Conservation (phyloP, 2,113 vertebrate genomes). For the Tonatia bakeri region DNA sequence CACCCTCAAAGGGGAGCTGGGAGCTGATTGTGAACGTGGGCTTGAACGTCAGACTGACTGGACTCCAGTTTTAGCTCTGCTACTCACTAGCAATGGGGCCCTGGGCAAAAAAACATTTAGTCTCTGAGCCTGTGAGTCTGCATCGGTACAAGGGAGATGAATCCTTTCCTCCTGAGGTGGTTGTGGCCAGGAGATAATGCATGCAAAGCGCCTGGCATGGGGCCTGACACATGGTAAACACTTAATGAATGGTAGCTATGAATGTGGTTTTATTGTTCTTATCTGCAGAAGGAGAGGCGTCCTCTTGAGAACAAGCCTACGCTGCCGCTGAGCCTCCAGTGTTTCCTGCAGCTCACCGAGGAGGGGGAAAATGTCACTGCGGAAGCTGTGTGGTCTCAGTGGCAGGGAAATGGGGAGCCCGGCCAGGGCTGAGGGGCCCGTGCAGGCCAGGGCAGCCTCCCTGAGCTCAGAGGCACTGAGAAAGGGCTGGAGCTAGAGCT, state of each 20-base stretch:
- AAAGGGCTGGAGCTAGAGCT: not conserved
- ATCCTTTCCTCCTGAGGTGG: not conserved
- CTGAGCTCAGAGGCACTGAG: not conserved
- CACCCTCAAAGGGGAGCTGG: not conserved
- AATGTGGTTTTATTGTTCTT: not conserved
- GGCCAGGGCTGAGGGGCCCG: not conserved
- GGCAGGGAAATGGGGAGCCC: not conserved
- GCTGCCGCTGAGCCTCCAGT: not conserved
- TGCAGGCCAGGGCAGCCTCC: not conserved
- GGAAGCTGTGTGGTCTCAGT: not conserved
- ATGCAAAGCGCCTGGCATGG: not conserved
- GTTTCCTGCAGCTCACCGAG: not conserved
- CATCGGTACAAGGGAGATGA: not conserved
- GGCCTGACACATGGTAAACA: not conserved
- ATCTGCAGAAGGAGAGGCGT: not conserved
- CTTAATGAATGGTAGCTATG: not conserved
- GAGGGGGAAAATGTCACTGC: not conserved
- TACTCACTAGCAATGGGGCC: not conserved
- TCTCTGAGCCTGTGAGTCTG: not conserved
- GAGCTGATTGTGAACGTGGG: not conserved
- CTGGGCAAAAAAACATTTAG: not conserved
- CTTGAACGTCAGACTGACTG: not conserved
- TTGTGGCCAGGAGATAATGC: not conserved
- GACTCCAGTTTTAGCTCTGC: not conserved
- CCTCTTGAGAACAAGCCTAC: not conserved